Percentiles rank a stretch among this genome's conserved stretches.
phyloP scores from a whole-genome alignment of 1,140 invertebrate genomes.

The Telenomus remus region DNA sequence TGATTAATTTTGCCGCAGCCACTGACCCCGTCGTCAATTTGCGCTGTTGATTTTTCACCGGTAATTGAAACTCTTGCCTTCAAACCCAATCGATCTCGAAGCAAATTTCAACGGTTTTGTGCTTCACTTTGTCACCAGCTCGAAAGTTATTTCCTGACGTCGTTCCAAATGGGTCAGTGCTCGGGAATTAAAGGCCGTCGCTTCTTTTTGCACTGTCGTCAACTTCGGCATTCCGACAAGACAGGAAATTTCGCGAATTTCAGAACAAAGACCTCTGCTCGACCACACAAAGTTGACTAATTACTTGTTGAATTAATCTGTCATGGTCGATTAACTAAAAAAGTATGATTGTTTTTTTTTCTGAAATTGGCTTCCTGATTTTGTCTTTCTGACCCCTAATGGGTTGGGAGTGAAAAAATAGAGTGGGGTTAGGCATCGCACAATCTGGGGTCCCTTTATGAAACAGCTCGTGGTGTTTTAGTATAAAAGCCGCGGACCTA shows the following conservation, averaged over 20 bases:
- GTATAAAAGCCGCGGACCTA: conserved; percentile 61
- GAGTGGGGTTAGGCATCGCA: conserved; percentile 35
- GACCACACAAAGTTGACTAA: conserved; percentile 20
- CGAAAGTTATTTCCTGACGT: conserved; percentile 39
- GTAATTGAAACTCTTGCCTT: too few species aligned
- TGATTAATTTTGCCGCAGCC: too few species aligned
- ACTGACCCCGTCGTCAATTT: too few species aligned
- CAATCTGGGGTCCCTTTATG: too few species aligned
- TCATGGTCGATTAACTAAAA: conserved; percentile 1
- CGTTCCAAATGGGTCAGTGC: conserved; percentile 32
- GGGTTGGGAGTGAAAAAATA: neutral
- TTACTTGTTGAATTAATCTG: conserved; percentile 6
- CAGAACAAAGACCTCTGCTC: conserved; percentile 24
- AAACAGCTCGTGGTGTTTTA: conserved; percentile 39
- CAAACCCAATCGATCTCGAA: too few species aligned
- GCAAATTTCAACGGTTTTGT: too few species aligned
- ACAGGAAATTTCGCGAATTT: conserved; percentile 37
- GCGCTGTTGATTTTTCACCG: too few species aligned
- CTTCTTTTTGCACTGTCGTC: conserved; percentile 36
- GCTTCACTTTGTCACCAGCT: neutral
- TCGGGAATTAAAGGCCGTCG: conserved; percentile 48
- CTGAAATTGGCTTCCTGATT: neutral
- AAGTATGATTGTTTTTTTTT: neutral
- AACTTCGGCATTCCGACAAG: conserved; percentile 20
- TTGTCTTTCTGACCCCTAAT: neutral